phyloP scores from a whole-genome alignment of 2,113 vertebrate species.

The Centropristis striata region DNA sequence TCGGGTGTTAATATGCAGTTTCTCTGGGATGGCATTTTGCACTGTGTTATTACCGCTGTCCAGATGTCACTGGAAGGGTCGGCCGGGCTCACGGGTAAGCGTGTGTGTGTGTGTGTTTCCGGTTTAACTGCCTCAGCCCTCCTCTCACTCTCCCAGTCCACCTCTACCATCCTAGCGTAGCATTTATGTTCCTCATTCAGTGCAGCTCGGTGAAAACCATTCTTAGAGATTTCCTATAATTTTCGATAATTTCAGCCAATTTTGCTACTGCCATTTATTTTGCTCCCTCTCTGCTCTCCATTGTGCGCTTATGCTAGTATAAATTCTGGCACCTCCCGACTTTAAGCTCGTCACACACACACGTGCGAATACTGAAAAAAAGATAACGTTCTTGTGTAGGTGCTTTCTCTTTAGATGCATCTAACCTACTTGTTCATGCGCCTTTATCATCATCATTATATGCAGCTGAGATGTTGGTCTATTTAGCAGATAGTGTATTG shows the following conservation, averaged over 20 bases:
- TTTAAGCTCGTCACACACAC: neutral
- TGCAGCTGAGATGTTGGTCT: conserved; percentile 48
- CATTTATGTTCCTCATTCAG: conserved; percentile 30
- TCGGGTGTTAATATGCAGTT: conserved; percentile 84
- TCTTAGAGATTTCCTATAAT: conserved; percentile 47
- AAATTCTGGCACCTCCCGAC: neutral
- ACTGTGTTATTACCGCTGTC: conserved; percentile 84
- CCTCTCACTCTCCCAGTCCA: conserved; percentile 35
- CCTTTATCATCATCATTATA: conserved; percentile 34
- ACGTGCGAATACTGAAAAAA: too few species aligned
- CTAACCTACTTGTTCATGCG: neutral
- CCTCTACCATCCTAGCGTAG: conserved; percentile 18
- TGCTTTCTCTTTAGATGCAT: neutral
- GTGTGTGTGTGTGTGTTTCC: conserved; percentile 19
- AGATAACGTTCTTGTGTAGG: too few species aligned
- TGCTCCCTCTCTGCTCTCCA: neutral
- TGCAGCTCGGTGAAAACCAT: neutral
- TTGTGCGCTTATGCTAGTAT: neutral
- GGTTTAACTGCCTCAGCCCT: conserved; percentile 31
- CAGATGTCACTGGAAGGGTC: conserved; percentile 83
- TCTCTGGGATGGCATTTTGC: conserved; percentile 81
- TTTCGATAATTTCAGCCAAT: conserved; percentile 45
- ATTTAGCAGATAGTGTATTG: conserved; percentile 46
- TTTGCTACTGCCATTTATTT: conserved; percentile 24
- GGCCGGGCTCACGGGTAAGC: conserved; percentile 19